Percentiles rank a stretch among this genome's conserved stretches.
phyloP scores from a whole-genome alignment of 2,888 invertebrate species.

The Drosophila macrothrix region DNA sequence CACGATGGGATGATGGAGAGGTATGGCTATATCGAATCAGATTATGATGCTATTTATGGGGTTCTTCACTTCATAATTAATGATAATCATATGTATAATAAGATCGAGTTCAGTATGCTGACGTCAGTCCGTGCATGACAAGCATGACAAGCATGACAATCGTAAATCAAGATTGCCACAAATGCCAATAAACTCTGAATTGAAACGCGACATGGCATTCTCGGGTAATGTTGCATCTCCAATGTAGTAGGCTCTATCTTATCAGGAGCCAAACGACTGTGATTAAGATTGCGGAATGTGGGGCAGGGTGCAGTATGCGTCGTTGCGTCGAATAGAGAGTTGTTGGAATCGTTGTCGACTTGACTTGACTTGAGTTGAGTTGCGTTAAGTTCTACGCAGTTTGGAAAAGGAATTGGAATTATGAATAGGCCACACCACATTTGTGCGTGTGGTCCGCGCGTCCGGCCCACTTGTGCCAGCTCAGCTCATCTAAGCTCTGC shows the following conservation, averaged over 20 bases:
- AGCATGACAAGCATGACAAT: constrained; percentile 15
- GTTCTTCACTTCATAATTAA: background rate
- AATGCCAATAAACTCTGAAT: constrained; percentile 27
- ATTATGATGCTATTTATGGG: background rate
- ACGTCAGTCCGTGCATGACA: constrained; percentile 29
- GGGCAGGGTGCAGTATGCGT: constrained; percentile 49
- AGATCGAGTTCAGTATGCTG: constrained; percentile 27
- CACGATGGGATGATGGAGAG: background rate
- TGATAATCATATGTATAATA: background rate
- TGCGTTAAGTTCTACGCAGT: constrained; percentile 62
- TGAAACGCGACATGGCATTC: constrained; percentile 10
- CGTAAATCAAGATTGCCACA: constrained; percentile 8
- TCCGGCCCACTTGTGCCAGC: constrained; percentile 61
- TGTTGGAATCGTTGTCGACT: background rate
- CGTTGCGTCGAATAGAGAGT: constrained; percentile 8
- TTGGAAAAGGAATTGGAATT: constrained; percentile 6
- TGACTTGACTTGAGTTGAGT: background rate
- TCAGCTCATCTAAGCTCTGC: background rate
- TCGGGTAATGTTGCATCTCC: constrained; percentile 8
- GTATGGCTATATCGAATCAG: background rate
- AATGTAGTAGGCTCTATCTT: constrained; percentile 24
- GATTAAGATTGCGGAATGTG: constrained; percentile 58
- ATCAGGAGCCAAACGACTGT: constrained; percentile 2
- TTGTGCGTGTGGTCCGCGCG: constrained; percentile 6
- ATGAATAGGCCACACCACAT: constrained; percentile 16